Evolutionary conservation across 2,113 vertebrate genomes (phyloP).

Genomic region (Axis porcinus): DNA sequence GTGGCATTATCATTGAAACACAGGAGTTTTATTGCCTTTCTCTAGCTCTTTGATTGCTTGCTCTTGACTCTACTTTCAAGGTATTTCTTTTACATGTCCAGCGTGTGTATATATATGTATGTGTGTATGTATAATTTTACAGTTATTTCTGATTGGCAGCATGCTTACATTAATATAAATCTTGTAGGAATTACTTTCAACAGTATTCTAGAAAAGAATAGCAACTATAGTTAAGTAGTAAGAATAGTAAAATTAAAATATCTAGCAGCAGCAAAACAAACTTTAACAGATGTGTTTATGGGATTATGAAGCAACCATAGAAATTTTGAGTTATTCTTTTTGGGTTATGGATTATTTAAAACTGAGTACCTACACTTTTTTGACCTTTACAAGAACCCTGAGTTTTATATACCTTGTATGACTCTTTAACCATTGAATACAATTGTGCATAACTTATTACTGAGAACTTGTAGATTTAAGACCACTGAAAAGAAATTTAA

Average conservation of each 20-base stretch:
- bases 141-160: slow-evolving; percentile 1
- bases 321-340: not conserved
- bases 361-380: not conserved
- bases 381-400: not conserved
- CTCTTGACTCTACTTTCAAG: not conserved
- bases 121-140: not conserved
- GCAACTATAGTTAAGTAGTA: not conserved
- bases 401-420: not conserved
- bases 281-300: not conserved
- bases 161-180: not conserved
- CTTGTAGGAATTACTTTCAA: not conserved
- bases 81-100: not conserved
- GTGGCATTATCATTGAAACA: not conserved
- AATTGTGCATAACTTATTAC: slow-evolving; percentile 2
- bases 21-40: not conserved
- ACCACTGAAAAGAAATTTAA: slow-evolving; percentile 24
- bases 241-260: slow-evolving; percentile 13
- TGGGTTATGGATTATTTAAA: slow-evolving; percentile 14
- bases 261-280: not conserved
- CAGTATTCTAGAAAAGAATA: not conserved
- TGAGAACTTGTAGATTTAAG: slow-evolving; percentile 27
- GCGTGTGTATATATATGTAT: not conserved
- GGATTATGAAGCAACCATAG: not conserved
- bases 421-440: not conserved
- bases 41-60: not conserved